Evolutionary conservation across 2,797 vertebrate species (phyloP), one percentile per base, ranked within the genome.

Genomic region (Typhlichthys subterraneus): DNA sequence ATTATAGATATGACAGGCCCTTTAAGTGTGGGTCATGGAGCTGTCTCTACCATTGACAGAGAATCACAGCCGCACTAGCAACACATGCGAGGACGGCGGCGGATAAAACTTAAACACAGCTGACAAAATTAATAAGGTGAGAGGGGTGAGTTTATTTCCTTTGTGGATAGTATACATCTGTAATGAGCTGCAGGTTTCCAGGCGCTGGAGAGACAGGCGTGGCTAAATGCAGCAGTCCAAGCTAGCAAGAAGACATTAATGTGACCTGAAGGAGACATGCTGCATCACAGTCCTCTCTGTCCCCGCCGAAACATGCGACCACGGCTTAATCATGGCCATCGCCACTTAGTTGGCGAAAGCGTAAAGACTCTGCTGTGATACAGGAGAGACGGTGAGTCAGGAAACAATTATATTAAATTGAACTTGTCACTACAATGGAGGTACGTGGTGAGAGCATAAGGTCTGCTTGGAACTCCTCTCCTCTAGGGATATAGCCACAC

Each of bases 121-220:
- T 88, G 86, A 88, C 86, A 81, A 85, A 83, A 85, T 87, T 85
- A 88, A 88, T 82, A 85, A 87, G 76, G 81, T 79, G 83, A 83
- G 77, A 80, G 61, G 71, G 80, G 80, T 48, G 55, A 78, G 76
- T 80, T 75, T 80, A 85, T 87, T 84, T 86, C 81, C 78, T 81
- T 23, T 3, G 13, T 68, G 69, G 82, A 42, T 8, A 42, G 38
- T 42, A 85, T 88, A 84, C 85, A 77, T 77, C 74, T 74, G 69
- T 82, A 79, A 79, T 67, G 72, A 83, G 74, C 73, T 66, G 65
- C 61, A 52, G 75, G 75, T 77, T 80, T 85, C 78, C 73, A 73
- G 65, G 79, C 76, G 63, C 64, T 47, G 47, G 76, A 67, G 74
- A 74, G 69, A 65, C 69, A 70, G 59, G 73, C 69, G 38, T 71